Base-by-base conservation (phyloP, 2,888 invertebrate species). In the Omphaloscelis lunosa region DNA sequence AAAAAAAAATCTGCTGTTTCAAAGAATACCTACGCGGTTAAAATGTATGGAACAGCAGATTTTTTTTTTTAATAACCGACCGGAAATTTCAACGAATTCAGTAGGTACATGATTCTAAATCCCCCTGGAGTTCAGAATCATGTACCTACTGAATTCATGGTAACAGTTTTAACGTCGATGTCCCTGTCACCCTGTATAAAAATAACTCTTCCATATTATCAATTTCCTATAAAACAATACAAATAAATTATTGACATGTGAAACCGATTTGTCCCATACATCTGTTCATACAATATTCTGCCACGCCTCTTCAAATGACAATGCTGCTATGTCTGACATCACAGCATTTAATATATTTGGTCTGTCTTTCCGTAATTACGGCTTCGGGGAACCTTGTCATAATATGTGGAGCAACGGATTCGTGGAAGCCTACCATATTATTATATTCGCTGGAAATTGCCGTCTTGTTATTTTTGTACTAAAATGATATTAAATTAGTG, bases 221-320 rank as follows among this genome's bases (percentile, higher is more conserved):
- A 66, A 70, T 66, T 39, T 48, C 51, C n/a, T 39, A 20, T 8
- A 15, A 48, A 29, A 68, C 17, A 48, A 39, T 8, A 48, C 23
- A 51, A 75, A 69, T 77, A 48, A 82, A 65, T 77, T 68, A 83
- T 74, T 71, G 59, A 77, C 58, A 83, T 65, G 79, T 41, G 84
- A 84, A 79, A 72, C n/a, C 45, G 2, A 69, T 79, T 76, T 61
- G 59, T 75, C 59, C 12, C 23, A 23, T 23, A 72, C 86, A 84
- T 58, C 68, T 86, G 84, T 65, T 72, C 58, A 63, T 75, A 73
- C 34, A 59, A 39, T 74, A 62, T 83, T 73, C 75, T 29, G 39
- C 66, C 84, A 87, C 85, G 79, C 86, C 87, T 76, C 29, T 45
- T 39, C 39, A 79, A 82, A 87, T 86, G 63, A 84, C 56, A 77